Conservation (phyloP, 2,888 invertebrate species). For the Autographa pulchrina region DNA sequence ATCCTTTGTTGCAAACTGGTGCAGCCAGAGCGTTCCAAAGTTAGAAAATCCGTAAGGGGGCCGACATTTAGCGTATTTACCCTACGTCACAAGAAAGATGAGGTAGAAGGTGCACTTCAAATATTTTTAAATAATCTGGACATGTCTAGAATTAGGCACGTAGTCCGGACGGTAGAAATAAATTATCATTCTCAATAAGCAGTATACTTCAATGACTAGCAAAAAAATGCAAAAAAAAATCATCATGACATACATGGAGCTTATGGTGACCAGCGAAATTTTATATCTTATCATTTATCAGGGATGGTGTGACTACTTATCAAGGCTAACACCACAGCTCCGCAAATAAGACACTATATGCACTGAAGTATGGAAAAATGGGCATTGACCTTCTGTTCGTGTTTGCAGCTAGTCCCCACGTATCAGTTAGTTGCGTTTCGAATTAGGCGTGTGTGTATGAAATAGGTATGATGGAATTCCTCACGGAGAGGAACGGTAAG, state of each 20-base stretch:
- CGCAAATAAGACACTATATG: background rate
- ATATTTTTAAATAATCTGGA: background rate
- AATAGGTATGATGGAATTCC: conserved; percentile 39
- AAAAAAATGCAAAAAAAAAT: background rate
- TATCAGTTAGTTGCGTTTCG: conserved; percentile 35
- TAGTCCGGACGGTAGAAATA: no score
- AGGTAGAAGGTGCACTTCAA: conserved; percentile 24
- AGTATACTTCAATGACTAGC: background rate
- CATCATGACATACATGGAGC: background rate
- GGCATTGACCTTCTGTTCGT: background rate
- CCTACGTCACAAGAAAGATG: conserved; percentile 5
- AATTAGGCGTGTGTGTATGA: conserved; percentile 36
- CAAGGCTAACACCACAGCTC: background rate
- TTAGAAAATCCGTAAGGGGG: no score
- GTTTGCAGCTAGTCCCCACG: conserved; percentile 12
- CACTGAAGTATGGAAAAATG: background rate
- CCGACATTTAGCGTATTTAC: no score
- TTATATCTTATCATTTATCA: background rate
- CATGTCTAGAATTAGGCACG: no score
- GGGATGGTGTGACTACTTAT: background rate
- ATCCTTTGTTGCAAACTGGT: no score
- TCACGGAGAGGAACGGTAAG: conserved; percentile 40
- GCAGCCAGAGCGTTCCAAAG: no score
- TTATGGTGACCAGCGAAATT: background rate
- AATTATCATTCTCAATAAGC: no score